phyloP scores from a whole-genome alignment of 2,113 vertebrate species.

The Erpornis zantholeuca region DNA sequence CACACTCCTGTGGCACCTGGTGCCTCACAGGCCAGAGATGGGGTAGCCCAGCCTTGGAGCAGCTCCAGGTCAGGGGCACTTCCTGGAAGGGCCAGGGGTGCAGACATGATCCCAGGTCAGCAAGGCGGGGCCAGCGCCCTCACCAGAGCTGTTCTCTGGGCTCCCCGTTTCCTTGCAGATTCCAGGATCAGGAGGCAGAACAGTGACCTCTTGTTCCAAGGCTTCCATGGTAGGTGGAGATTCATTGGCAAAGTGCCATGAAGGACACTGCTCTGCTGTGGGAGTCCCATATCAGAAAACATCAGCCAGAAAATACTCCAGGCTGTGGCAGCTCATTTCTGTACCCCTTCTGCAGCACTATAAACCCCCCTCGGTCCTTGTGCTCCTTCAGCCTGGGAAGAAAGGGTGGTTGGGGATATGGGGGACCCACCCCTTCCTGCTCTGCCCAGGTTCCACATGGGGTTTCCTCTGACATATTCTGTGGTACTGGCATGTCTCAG shows the following conservation, averaged over 20 bases:
- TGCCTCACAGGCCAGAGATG: neutral
- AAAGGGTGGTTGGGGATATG: fast-evolving
- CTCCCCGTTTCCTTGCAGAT: neutral
- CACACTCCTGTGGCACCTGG: fast-evolving
- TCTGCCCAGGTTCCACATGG: neutral
- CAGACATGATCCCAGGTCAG: neutral
- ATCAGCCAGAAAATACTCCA: neutral
- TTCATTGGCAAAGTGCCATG: fast-evolving
- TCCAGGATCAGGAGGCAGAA: neutral
- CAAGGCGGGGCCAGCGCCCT: fast-evolving
- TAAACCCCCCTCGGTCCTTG: fast-evolving
- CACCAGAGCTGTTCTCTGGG: neutral
- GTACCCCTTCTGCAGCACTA: neutral
- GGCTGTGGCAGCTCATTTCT: neutral
- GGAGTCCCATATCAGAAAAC: neutral
- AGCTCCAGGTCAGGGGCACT: neutral
- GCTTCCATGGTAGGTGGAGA: neutral
- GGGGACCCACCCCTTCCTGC: neutral
- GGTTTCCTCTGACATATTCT: neutral
- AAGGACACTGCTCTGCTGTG: neutral
- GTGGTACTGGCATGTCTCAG: neutral
- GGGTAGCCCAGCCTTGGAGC: neutral
- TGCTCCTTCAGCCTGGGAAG: neutral
- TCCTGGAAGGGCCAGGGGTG: fast-evolving
- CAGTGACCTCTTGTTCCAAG: neutral